These are phyloP conservation scores for Myrmophylax atrothorax DNA, from an alignment of 2,113 vertebrate genomes.

Conservation along the genomic window DNA sequence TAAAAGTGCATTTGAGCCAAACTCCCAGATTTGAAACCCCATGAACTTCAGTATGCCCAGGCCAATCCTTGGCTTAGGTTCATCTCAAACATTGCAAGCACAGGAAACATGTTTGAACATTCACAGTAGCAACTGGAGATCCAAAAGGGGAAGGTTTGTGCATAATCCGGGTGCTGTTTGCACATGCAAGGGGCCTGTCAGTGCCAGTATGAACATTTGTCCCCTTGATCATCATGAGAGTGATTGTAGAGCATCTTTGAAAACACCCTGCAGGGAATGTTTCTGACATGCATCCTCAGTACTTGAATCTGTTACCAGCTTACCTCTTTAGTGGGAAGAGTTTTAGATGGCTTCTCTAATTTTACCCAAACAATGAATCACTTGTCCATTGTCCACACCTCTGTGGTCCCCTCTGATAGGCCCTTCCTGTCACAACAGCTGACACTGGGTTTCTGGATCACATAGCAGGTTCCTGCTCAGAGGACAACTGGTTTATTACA, in stretches of 20 bases:
- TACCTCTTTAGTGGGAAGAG: background rate
- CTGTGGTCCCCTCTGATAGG: background rate
- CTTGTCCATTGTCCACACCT: background rate
- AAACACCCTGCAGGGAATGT: background rate
- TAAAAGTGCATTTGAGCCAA: constrained; percentile 21
- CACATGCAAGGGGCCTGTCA: background rate
- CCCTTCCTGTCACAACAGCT: background rate
- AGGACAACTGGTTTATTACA: background rate
- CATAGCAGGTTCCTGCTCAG: background rate
- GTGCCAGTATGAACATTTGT: background rate
- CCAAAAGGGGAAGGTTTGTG: background rate
- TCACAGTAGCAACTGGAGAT: background rate
- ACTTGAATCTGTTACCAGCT: background rate
- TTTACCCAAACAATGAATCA: background rate
- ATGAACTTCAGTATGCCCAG: background rate
- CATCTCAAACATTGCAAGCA: background rate
- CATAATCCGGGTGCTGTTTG: background rate
- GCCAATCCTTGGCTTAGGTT: background rate
- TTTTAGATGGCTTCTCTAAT: background rate
- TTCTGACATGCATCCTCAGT: background rate
- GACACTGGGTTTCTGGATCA: background rate
- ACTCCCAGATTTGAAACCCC: constrained; percentile 17
- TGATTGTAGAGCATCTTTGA: background rate
- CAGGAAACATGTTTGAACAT: background rate
- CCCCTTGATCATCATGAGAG: background rate